Conservation (phyloP, 2,888 invertebrate species). For the Thera britannica region DNA sequence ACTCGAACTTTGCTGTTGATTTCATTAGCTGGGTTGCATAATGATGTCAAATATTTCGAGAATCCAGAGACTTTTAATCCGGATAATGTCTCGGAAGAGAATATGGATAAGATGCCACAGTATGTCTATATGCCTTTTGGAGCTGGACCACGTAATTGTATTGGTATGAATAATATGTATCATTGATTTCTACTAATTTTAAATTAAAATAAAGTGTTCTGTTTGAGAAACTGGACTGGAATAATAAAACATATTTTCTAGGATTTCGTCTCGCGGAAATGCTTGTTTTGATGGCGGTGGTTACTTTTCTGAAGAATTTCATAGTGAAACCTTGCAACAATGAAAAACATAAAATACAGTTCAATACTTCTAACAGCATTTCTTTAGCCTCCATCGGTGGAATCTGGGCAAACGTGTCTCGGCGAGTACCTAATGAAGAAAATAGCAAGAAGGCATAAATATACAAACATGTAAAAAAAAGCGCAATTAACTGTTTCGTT, state of each 20-base stretch:
- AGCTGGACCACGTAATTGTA: conserved; percentile 55
- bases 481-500: too few relatives aligned
- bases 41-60: conserved; percentile 53
- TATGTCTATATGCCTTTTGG: conserved; percentile 42
- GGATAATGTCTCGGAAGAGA: conserved; percentile 49
- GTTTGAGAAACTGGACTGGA: too few relatives aligned
- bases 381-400: conserved; percentile 25
- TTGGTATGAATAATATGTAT: conserved; percentile 49
- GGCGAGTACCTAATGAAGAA: conserved; percentile 11
- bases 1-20: conserved; percentile 45
- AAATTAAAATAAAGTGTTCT: too few relatives aligned
- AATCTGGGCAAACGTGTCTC: conserved; percentile 31
- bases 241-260: conserved; percentile 26
- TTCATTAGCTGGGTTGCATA: conserved; percentile 46
- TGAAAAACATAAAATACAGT: conserved; percentile 19
- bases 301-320: conserved; percentile 48
- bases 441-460: not conserved
- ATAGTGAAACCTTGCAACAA: conserved; percentile 27
- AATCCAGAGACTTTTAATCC: conserved; percentile 54
- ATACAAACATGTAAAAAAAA: not conserved
- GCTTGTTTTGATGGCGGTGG: conserved; percentile 47
- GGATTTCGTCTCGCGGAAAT: conserved; percentile 53
- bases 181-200: too few relatives aligned
- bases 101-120: conserved; percentile 39
- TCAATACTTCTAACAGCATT: conserved; percentile 19